Evolutionary conservation across 2,888 invertebrate genomes (phyloP).

Genomic region (Lissocephala sabroskyi): DNA sequence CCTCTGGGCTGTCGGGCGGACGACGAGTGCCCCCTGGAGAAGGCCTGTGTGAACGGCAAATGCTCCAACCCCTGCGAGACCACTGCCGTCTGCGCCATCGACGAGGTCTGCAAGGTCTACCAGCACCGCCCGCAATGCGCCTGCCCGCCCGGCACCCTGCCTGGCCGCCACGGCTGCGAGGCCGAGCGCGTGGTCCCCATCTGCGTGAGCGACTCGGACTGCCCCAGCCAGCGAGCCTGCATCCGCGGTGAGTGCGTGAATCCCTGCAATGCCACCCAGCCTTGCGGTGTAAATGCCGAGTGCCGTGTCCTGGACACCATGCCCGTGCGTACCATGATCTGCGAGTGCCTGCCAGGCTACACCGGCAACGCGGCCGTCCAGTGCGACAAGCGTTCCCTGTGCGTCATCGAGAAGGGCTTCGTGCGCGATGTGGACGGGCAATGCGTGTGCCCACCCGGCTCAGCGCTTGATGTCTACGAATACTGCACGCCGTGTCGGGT

Average conservation of each 20-base stretch:
- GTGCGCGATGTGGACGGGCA: slow-evolving; percentile 77
- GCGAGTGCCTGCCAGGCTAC: slow-evolving; percentile 88
- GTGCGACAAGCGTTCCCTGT: slow-evolving; percentile 84
- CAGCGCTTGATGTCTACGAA: slow-evolving; percentile 83
- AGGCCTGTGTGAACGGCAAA: slow-evolving; percentile 86
- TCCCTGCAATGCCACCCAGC: slow-evolving; percentile 84
- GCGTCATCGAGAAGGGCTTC: slow-evolving; percentile 80
- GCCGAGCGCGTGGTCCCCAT: slow-evolving; percentile 75
- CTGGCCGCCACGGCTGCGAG: slow-evolving; percentile 77
- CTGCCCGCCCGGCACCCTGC: slow-evolving; percentile 84
- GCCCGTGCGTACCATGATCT: slow-evolving; percentile 90
- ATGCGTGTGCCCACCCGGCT: slow-evolving; percentile 84
- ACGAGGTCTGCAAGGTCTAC: slow-evolving; percentile 84
- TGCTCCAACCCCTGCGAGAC: slow-evolving; percentile 84
- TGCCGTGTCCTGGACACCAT: slow-evolving; percentile 86
- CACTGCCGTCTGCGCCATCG: slow-evolving; percentile 79
- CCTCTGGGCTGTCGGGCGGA: slow-evolving; percentile 87
- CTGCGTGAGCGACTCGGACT: slow-evolving; percentile 86
- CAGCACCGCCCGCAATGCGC: slow-evolving; percentile 85
- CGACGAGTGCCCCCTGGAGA: slow-evolving; percentile 85
- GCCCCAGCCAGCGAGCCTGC: slow-evolving; percentile 87
- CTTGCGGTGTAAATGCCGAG: slow-evolving; percentile 86
- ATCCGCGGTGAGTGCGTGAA: slow-evolving; percentile 86
- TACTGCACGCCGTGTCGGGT: slow-evolving; percentile 83
- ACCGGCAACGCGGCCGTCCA: slow-evolving; percentile 89